Evolutionary conservation across 2,113 vertebrate genomes (phyloP).

Genomic region (Podilymbus podiceps): DNA sequence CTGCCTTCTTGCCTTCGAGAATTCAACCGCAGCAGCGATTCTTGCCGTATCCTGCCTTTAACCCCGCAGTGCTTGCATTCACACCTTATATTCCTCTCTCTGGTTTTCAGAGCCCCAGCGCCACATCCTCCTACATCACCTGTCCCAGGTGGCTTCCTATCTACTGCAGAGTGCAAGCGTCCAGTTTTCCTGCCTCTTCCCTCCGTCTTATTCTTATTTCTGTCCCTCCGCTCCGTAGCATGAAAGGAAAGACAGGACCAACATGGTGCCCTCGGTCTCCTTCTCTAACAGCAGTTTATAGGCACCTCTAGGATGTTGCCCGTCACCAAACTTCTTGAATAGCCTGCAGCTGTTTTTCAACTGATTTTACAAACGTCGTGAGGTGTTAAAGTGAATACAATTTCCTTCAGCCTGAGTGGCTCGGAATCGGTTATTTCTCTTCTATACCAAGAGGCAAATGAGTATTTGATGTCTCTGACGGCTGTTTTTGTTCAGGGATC

Average conservation of each 20-base stretch:
- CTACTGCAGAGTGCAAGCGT: background rate
- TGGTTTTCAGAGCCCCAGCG: background rate
- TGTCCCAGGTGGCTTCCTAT: background rate
- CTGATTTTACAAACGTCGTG: background rate
- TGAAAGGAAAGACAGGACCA: background rate
- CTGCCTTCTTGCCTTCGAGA: background rate
- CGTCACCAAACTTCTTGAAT: background rate
- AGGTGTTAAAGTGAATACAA: background rate
- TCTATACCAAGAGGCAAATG: background rate
- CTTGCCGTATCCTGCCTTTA: background rate
- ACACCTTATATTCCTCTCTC: background rate
- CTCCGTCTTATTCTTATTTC: background rate
- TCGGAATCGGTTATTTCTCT: background rate
- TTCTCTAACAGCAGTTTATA: background rate
- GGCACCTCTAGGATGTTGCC: background rate
- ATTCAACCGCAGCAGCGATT: background rate
- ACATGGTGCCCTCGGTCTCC: background rate
- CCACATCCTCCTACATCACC: background rate
- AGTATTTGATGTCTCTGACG: background rate
- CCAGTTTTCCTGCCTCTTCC: background rate
- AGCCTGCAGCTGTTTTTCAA: background rate
- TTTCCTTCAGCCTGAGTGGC: background rate
- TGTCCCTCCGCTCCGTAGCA: background rate
- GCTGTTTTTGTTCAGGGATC: conserved; percentile 18
- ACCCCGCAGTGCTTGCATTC: background rate